These are phyloP conservation scores for Astropecten irregularis DNA, from an alignment of 53 echinoderm and acorn worm species.

Conservation along the genomic window DNA sequence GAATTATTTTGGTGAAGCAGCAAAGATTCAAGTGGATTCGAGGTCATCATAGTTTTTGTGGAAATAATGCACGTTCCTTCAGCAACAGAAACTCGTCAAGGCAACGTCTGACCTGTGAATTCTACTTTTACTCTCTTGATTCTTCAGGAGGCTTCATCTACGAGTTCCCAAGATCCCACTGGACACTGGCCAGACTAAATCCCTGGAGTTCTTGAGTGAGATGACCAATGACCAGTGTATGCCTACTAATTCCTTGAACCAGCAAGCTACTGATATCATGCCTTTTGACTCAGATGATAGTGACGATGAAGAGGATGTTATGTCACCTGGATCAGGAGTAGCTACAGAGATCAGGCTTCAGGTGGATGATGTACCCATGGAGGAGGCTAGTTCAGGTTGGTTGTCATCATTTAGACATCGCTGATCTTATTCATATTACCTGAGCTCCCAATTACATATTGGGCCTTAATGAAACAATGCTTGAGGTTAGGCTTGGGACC, in stretches of 20 bases:
- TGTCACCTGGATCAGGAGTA: constrained; percentile 62
- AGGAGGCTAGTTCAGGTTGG: constrained; percentile 84
- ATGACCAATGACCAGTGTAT: constrained; percentile 19
- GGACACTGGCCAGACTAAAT: constrained; percentile 28
- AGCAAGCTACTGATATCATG: constrained; percentile 94
- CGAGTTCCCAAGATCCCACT: constrained; percentile 42
- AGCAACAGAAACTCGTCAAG: too few species aligned
- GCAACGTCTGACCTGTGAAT: too few species aligned
- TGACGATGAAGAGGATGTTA: constrained; percentile 76
- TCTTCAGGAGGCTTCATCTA: constrained; percentile 18
- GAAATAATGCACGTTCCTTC: too few species aligned
- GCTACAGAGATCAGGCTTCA: constrained; percentile 59
- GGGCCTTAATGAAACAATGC: not conserved
- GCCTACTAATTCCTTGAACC: constrained; percentile 57
- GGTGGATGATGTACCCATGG: constrained; percentile 83
- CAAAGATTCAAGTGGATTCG: not conserved
- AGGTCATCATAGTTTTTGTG: not conserved
- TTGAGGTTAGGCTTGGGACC: too few species aligned
- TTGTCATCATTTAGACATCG: too few species aligned
- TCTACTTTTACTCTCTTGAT: too few species aligned
- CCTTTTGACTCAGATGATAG: constrained; percentile 96
- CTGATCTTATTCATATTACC: not conserved
- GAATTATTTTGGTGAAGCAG: too few species aligned
- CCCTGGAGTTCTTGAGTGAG: constrained; percentile 28
- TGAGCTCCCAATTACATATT: not conserved